Percentiles rank a stretch among this genome's conserved stretches.
These are phyloP conservation scores for Agapostemon virescens DNA, from an alignment of 2,888 invertebrate genomes.

Conservation along the genomic window DNA sequence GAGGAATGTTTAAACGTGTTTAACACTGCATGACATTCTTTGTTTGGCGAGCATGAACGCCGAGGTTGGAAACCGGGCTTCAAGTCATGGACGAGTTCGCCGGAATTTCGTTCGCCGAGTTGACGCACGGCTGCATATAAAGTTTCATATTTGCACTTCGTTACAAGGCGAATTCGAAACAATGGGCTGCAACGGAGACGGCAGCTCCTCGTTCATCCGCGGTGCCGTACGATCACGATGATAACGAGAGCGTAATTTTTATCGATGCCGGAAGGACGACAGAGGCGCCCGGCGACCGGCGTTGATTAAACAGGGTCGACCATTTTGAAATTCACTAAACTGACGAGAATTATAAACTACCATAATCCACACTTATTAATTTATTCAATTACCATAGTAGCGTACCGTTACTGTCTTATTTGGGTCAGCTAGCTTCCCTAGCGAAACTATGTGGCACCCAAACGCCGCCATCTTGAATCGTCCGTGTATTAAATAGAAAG, in stretches of 20 bases:
- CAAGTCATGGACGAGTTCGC: conserved; percentile 5
- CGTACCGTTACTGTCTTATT: not conserved
- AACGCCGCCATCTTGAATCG: too few relatives aligned
- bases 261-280: not conserved
- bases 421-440: not conserved
- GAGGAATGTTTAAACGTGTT: not conserved
- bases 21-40: not conserved
- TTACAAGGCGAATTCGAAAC: conserved; percentile 8
- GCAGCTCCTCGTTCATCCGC: not conserved
- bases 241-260: not conserved
- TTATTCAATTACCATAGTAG: not conserved
- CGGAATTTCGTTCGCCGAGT: conserved; percentile 18
- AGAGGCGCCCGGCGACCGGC: not conserved
- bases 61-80: not conserved
- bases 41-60: conserved; percentile 11
- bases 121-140: conserved; percentile 9
- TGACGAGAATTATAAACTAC: too few relatives aligned
- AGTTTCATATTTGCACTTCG: conserved; percentile 22
- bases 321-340: too few relatives aligned
- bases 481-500: too few relatives aligned
- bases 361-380: not conserved
- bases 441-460: not conserved
- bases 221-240: not conserved
- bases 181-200: not conserved
- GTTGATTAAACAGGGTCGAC: not conserved